A percentile compares a stretch with the other conserved stretches of the same genome.
Conservation (phyloP, 92 coral and sea anemone species). For the Galaxea fascicularis region DNA sequence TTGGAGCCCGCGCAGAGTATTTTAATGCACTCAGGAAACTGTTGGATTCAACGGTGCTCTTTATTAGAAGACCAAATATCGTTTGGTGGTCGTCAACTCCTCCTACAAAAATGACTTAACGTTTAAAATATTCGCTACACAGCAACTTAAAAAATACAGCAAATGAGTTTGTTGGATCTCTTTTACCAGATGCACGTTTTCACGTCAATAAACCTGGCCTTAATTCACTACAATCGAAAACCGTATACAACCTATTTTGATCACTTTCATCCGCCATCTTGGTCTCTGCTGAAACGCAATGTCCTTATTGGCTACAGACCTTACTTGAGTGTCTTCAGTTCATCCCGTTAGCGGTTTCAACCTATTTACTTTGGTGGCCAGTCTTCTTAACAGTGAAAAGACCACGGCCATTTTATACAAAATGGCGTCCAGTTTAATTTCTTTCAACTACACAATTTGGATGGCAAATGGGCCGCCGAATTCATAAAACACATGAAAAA, state of each 20-base stretch:
- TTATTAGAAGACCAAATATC: not conserved
- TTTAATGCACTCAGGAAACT: not conserved
- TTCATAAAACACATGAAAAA: not conserved
- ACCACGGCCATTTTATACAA: not conserved
- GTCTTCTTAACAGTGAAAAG: not conserved
- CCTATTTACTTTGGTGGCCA: constrained; percentile 7
- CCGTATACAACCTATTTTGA: too few species aligned
- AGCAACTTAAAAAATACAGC: not conserved
- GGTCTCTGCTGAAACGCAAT: too few species aligned
- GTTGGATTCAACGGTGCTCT: too few species aligned
- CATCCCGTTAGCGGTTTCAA: not conserved
- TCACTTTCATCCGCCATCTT: too few species aligned
- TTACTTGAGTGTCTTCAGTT: not conserved
- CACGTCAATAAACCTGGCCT: too few species aligned
- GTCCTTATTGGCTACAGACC: not conserved
- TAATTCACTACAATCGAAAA: too few species aligned
- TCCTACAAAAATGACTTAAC: not conserved
- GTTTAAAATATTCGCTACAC: too few species aligned
- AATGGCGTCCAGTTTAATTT: constrained; percentile 11
- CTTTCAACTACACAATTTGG: not conserved
- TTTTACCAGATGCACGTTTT: too few species aligned
- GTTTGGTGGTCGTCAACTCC: not conserved
- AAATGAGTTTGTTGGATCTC: not conserved
- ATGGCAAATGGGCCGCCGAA: not conserved
- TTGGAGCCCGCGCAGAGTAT: not conserved